Conservation (phyloP, 1,140 invertebrate genomes). For the Holotrichia oblita region DNA sequence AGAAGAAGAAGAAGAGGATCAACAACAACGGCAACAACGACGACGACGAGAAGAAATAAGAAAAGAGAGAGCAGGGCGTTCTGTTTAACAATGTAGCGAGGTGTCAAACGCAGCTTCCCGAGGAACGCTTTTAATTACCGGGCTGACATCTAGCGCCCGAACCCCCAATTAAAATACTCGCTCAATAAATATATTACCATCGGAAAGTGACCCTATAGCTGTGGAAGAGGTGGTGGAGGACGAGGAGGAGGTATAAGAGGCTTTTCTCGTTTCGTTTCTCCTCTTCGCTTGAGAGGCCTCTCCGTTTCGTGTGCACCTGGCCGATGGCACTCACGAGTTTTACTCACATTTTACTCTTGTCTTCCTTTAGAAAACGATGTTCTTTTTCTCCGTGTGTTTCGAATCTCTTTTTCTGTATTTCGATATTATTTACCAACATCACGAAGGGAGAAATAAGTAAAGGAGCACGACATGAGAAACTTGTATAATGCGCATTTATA, state of each 20-base stretch:
- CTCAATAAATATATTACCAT: constrained; percentile 57
- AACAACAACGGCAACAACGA: not conserved
- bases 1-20: constrained; percentile 33
- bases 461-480: not conserved
- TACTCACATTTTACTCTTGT: not conserved
- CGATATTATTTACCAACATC: constrained; percentile 24
- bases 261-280: not conserved
- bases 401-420: not conserved
- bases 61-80: constrained; percentile 42
- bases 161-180: constrained; percentile 60
- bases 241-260: constrained; percentile 1
- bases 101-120: constrained; percentile 60
- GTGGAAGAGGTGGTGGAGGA: constrained; percentile 30
- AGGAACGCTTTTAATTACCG: constrained; percentile 59
- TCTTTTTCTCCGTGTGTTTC: not conserved
- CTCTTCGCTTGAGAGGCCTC: not conserved
- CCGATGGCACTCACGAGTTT: constrained; percentile 22
- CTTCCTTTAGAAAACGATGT: not conserved
- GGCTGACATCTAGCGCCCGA: constrained; percentile 59
- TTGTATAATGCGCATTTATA: not conserved
- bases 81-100: constrained; percentile 59
- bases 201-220: constrained; percentile 37
- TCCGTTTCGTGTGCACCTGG: constrained; percentile 37
- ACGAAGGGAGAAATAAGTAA: constrained; percentile 32
- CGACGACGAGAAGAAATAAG: constrained; percentile 12